Evolutionary conservation across 2,888 invertebrate genomes (phyloP).

Genomic region (Amitus sp.): DNA sequence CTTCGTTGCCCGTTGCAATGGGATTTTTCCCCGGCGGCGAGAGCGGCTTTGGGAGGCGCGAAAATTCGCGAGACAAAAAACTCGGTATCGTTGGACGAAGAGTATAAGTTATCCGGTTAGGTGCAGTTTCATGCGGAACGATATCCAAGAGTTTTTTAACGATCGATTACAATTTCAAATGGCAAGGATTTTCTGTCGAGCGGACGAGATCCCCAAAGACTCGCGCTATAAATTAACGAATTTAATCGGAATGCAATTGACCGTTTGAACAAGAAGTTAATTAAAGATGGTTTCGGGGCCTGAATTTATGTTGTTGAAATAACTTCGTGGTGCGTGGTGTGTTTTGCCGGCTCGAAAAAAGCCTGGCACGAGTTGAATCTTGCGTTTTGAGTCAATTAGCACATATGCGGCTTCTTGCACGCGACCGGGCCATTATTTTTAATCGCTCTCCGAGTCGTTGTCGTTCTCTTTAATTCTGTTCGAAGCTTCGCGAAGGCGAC

Average conservation of each 20-base stretch:
- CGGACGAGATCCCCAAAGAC: conserved; percentile 9
- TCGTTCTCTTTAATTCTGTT: too few relatives aligned
- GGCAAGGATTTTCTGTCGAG: too few relatives aligned
- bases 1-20: too few relatives aligned
- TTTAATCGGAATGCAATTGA: conserved; percentile 13
- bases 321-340: neutral
- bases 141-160: too few relatives aligned
- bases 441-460: too few relatives aligned
- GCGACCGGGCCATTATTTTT: conserved; percentile 26
- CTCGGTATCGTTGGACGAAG: too few relatives aligned
- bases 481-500: too few relatives aligned
- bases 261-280: conserved; percentile 14
- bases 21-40: too few relatives aligned
- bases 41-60: too few relatives aligned
- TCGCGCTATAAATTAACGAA: conserved; percentile 5
- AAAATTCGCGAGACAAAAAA: conserved; percentile 19
- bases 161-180: too few relatives aligned
- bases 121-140: too few relatives aligned
- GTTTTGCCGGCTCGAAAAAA: conserved; percentile 4
- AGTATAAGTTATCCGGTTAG: too few relatives aligned
- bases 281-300: neutral
- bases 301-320: conserved; percentile 1
- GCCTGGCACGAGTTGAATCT: conserved; percentile 6
- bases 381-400: conserved; percentile 20
- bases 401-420: conserved; percentile 11